Evolutionary conservation across 92 coral and sea anemone genomes (phyloP), one percentile per base, ranked within the genome.

Genomic region (Isaurus tuberculatus): DNA sequence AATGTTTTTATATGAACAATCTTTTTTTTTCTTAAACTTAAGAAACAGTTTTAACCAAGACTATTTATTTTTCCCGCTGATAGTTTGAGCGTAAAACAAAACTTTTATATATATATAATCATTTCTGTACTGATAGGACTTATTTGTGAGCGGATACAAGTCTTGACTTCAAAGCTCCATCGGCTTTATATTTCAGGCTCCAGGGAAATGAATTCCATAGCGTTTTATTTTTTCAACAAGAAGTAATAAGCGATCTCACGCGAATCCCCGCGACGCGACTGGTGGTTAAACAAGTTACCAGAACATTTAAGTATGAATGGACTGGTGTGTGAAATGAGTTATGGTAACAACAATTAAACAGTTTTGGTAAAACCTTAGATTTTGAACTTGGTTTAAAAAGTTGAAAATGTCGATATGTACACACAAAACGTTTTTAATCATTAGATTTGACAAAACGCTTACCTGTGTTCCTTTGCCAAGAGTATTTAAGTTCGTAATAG

Each of bases 251-350:
- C 51, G 55, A 32, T 36, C 64, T 25, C 63, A 17, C 44, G 44
- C 44, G 44, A 40, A 40, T 13, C 6, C 30, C 22, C 30, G 2
- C 25, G 15, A 14, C 29, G 9, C 23, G 32, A 31, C 80, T 51
- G 80, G 80, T 77, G 82, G 82, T 15, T 20, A 36, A 33, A 2
- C 17, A 29, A 61, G 70, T 58, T 67, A 77, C 82, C 82, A 4
- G 82, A 58, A 26, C 34, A 57, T 58, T 75, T 75, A 23, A 19
- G 6, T 46, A 30, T 17, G 46, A 32, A n/a, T 7, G 7, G 15
- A 37, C 82, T 23, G 67, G 82, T 77, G 82, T 26, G 53, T 14
- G 44, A 60, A 60, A 77, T 67, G 58, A 33, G 70, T 65, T 7
- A 13, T 22, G 27, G 28, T 55, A 57, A 34, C 46, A 53, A 5